Evolutionary conservation across 2,888 invertebrate genomes (phyloP), one percentile per base, ranked within the genome.

Genomic region (Epirrhoe alternata): DNA sequence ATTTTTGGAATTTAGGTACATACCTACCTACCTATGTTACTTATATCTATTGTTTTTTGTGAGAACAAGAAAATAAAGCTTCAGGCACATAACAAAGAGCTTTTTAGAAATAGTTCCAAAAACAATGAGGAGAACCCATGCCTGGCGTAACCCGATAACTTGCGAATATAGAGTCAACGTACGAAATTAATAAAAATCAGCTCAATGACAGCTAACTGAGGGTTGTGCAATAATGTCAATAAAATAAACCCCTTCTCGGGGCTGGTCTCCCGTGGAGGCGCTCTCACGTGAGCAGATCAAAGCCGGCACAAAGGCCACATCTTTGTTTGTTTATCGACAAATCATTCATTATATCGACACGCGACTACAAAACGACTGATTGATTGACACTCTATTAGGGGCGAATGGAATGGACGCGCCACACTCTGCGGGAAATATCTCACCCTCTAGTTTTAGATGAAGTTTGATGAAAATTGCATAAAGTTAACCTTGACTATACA

Each of bases 291-390:
- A 59, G 47, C 47, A 12, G 62, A 67, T 62, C 71, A 72, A 74
- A 65, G 57, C 75, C 60, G 54, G 63, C 30, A 64, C 72, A 73
- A 73, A 68, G 71, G 49, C 66, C 60, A 58, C 59, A 56, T 64
- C 68, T 61, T 72, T 75, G 80, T 78, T 81, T 81, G 80, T 79
- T 80, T 84, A 82, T 83, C 83, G 85, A 80, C 83, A 80, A 81
- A 82, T 79, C 75, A 82, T 79, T 86, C 85, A 83, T 86, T 86
- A 86, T 70, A 76, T 78, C 79, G 87, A 80, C 88, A 88, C 89
- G 89, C 82, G 89, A 76, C 77, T 74, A 76, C 78, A 80, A 82
- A 77, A 79, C 72, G 70, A 74, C 66, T 76, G 82, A 81, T 77
- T 79, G 82, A 83, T 82, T 77, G 82, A 77, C 79, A 73, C 76